These are phyloP conservation scores for Diadegma fenestrale DNA, from an alignment of 2,888 invertebrate genomes.

Conservation along the genomic window DNA sequence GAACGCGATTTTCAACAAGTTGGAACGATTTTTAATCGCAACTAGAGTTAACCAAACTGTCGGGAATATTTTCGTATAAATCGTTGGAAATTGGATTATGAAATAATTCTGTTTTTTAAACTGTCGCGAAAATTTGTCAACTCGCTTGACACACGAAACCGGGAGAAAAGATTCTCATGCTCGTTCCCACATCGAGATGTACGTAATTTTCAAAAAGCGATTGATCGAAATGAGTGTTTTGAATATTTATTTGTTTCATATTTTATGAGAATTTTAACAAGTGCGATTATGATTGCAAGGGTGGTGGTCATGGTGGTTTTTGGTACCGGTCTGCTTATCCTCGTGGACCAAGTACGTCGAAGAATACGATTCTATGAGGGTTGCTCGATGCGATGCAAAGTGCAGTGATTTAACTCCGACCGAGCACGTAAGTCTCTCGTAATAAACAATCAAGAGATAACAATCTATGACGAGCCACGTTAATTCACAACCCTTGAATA, in stretches of 20 bases:
- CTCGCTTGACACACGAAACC: neutral
- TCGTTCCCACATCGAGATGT: slow-evolving; percentile 51
- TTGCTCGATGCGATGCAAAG: slow-evolving; percentile 88
- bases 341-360: slow-evolving; percentile 82
- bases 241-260: neutral
- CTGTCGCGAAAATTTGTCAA: neutral
- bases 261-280: slow-evolving; percentile 18
- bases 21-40: neutral
- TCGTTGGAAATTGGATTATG: neutral
- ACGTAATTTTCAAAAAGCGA: slow-evolving; percentile 44
- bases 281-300: slow-evolving; percentile 68
- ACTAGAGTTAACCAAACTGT: neutral
- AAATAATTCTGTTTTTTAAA: neutral
- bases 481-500: neutral
- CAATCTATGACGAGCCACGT: no score
- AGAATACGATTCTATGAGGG: slow-evolving; percentile 86
- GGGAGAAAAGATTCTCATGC: slow-evolving; percentile 2
- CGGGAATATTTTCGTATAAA: neutral
- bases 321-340: slow-evolving; percentile 76
- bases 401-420: slow-evolving; percentile 85
- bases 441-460: neutral
- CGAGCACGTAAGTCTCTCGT: slow-evolving; percentile 72
- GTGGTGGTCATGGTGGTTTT: slow-evolving; percentile 78
- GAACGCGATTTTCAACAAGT: neutral
- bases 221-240: neutral